Evolutionary conservation across 2,113 vertebrate species (phyloP).

Genomic region (Ceuthmochares aereus): DNA sequence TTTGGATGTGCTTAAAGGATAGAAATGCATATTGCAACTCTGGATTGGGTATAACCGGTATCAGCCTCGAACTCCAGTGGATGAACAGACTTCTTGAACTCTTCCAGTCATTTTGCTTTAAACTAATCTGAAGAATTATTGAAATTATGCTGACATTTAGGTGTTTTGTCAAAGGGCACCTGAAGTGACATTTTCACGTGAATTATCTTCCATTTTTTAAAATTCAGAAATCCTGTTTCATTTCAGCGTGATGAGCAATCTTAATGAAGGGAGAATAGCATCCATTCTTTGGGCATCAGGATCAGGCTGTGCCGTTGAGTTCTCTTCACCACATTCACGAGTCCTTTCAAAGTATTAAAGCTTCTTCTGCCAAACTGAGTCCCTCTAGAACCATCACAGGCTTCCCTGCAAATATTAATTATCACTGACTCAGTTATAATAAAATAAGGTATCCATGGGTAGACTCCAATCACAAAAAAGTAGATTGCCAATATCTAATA

Average conservation of each 20-base stretch:
- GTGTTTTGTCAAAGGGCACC: not conserved
- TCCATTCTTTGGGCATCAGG: not conserved
- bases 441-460: not conserved
- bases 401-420: not conserved
- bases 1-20: not conserved
- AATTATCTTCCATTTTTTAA: not conserved
- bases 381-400: not conserved
- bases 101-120: not conserved
- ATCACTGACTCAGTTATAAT: not conserved
- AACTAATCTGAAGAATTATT: not conserved
- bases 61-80: not conserved
- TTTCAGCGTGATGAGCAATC: not conserved
- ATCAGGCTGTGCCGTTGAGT: not conserved
- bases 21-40: not conserved
- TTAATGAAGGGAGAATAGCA: not conserved
- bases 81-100: not conserved
- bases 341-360: not conserved
- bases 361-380: not conserved
- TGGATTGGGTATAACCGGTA: not conserved
- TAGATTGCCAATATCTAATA: not conserved
- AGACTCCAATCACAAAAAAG: not conserved
- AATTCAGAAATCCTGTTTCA: not conserved
- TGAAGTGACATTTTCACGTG: fast-evolving
- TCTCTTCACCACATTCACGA: not conserved
- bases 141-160: not conserved